These are phyloP conservation scores for Vireo griseus DNA, from an alignment of 2,797 vertebrate genomes.

Conservation along the genomic window DNA sequence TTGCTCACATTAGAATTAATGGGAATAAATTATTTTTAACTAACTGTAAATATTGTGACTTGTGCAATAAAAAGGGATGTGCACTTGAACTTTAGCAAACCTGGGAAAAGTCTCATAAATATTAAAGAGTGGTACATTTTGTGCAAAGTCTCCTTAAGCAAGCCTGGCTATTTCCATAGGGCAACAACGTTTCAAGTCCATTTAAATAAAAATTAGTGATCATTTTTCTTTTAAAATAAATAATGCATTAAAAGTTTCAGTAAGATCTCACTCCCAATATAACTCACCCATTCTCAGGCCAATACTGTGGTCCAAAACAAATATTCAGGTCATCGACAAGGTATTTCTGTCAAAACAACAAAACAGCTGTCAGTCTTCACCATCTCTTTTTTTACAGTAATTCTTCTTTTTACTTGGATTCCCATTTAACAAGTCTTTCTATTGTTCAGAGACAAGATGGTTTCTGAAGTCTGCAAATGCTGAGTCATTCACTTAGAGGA, in stretches of 20 bases:
- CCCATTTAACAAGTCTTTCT: background rate
- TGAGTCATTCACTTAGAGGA: background rate
- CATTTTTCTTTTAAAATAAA: background rate
- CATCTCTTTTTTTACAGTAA: background rate
- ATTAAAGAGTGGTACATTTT: background rate
- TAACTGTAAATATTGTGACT: constrained; percentile 20
- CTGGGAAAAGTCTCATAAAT: background rate
- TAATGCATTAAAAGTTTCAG: background rate
- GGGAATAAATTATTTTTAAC: background rate
- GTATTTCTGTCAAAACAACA: background rate
- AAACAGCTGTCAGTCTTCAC: background rate
- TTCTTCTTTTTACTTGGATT: background rate
- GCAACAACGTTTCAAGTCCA: background rate
- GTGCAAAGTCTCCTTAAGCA: background rate
- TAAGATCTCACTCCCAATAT: background rate
- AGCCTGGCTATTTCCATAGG: background rate
- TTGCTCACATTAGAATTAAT: background rate
- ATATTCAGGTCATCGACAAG: background rate
- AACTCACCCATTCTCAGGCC: background rate
- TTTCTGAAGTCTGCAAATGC: background rate
- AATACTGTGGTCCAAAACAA: background rate
- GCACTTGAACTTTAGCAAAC: background rate
- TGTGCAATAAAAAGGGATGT: background rate
- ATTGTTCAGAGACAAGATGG: background rate
- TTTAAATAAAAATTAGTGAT: background rate